Percentiles rank a stretch among this genome's conserved stretches.
These are phyloP conservation scores for Drosophila melanogaster DNA, from an alignment of 1,140 invertebrate genomes.

Conservation along the genomic window Release_6_plus_ISO1_MT NT_033779.5:18033501-18034000, in stretches of 20 bases:
- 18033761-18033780: slow-evolving; percentile 54
- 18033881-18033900: neutral
- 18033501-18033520: slow-evolving; percentile 32
- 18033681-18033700: slow-evolving; percentile 17
- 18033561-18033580: slow-evolving; percentile 14
- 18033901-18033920: neutral
- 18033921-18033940: neutral
- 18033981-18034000: slow-evolving; percentile 28
- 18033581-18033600: slow-evolving; percentile 13
- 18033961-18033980: slow-evolving; percentile 1
- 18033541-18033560: slow-evolving; percentile 53
- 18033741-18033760: slow-evolving; percentile 40
- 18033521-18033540: slow-evolving; percentile 57
- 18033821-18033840: neutral
- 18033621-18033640: slow-evolving; percentile 1
- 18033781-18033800: slow-evolving; percentile 55
- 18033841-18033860: neutral
- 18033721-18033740: slow-evolving; percentile 42
- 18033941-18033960: neutral
- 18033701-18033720: slow-evolving; percentile 17
- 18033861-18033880: neutral
- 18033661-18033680: neutral
- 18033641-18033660: slow-evolving; percentile 8
- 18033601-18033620: slow-evolving; percentile 2
- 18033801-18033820: neutral